A percentile compares a stretch with the other conserved stretches of the same genome.
Conservation (phyloP, 2,888 invertebrate species). For the Actias luna region DNA sequence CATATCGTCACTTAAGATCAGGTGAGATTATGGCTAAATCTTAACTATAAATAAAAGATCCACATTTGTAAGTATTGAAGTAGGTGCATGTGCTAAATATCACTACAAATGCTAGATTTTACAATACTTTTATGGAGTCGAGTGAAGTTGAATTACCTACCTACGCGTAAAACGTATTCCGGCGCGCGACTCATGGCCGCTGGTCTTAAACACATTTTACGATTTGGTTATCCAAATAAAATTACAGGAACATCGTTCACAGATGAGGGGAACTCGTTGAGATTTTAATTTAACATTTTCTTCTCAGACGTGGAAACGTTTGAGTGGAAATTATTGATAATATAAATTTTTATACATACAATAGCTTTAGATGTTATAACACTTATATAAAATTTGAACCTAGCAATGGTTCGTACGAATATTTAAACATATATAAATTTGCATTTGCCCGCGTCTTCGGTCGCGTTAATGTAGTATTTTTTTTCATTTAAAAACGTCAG, state of each 20-base stretch:
- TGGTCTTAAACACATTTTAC: conserved; percentile 30
- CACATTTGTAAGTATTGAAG: not conserved
- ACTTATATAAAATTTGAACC: not conserved
- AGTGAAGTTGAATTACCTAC: not conserved
- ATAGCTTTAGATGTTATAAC: not conserved
- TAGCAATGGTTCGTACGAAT: not conserved
- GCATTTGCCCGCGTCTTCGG: too few species aligned
- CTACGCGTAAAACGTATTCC: conserved; percentile 11
- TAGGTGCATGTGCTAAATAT: not conserved
- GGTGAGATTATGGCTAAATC: too few species aligned
- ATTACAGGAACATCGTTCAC: conserved; percentile 13
- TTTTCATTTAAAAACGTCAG: too few species aligned
- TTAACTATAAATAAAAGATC: too few species aligned
- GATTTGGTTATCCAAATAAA: conserved; percentile 23
- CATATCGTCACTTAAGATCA: too few species aligned
- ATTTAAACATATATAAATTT: too few species aligned
- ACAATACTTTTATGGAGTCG: not conserved
- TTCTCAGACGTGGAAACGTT: not conserved
- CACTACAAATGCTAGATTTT: not conserved
- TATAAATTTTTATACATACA: not conserved
- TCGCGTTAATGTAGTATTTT: too few species aligned
- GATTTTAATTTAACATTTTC: not conserved
- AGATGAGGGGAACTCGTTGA: not conserved
- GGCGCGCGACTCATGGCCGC: conserved; percentile 12
- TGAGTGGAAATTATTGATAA: not conserved